Percentiles rank a stretch among this genome's conserved stretches.
These are phyloP conservation scores for Hiodon alosoides DNA, from an alignment of 2,113 vertebrate species.

Conservation along the genomic window DNA sequence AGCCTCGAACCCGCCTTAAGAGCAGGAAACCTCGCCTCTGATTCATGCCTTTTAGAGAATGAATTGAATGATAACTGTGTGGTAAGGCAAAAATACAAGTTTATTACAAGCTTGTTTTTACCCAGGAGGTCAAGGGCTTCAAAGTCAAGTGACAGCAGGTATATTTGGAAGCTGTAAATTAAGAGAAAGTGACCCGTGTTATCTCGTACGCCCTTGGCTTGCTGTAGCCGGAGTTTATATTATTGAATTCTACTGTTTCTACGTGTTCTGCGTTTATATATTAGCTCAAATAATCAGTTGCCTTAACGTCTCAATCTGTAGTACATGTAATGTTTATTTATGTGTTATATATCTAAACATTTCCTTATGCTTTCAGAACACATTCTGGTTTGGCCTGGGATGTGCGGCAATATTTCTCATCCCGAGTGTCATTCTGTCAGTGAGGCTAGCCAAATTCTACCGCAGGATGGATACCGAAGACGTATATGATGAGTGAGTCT, in stretches of 20 bases:
- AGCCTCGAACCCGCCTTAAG: not conserved
- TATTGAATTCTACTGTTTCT: too few species aligned
- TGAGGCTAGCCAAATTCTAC: constrained; percentile 89
- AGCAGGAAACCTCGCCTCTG: constrained; percentile 11
- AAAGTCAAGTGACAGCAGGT: too few species aligned
- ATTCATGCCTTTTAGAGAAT: not conserved
- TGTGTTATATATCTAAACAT: not conserved
- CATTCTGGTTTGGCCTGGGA: constrained; percentile 93
- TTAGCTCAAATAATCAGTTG: too few species aligned
- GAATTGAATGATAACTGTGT: too few species aligned
- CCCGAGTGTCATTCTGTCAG: constrained; percentile 82
- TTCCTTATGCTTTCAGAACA: constrained; percentile 67
- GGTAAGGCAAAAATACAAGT: too few species aligned
- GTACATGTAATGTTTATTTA: too few species aligned
- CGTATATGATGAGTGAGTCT: constrained; percentile 89
- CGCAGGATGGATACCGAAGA: constrained; percentile 97
- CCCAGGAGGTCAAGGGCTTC: not conserved
- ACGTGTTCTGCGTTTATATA: too few species aligned
- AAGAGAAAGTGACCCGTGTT: too few species aligned
- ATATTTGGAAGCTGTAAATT: too few species aligned
- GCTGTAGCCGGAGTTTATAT: too few species aligned
- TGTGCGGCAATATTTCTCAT: constrained; percentile 77
- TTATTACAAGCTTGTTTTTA: not conserved
- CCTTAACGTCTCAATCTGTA: too few species aligned
- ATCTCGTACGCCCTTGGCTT: too few species aligned